Evolutionary conservation across 1,140 invertebrate species (phyloP).

Genomic region (Hetaerina americana): DNA sequence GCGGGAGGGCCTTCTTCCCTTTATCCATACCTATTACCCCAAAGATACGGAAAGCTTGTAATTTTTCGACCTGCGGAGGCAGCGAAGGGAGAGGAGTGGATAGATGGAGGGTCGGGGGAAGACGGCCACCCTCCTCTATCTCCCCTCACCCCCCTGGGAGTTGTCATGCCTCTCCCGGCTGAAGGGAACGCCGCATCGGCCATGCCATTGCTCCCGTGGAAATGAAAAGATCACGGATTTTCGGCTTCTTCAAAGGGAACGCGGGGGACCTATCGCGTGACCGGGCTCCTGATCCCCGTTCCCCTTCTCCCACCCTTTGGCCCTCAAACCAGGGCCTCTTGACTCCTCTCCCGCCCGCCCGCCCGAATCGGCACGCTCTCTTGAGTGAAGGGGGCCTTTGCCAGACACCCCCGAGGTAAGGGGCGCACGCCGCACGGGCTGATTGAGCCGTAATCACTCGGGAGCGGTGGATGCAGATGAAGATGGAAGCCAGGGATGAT

Average conservation of each 20-base stretch:
- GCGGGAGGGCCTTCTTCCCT: no score
- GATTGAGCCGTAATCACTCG: background rate
- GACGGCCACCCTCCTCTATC: no score
- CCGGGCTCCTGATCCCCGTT: background rate
- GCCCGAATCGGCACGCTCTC: no score
- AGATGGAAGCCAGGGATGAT: background rate
- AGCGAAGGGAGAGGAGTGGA: no score
- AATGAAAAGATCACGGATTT: background rate
- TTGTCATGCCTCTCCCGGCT: background rate
- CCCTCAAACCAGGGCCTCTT: background rate
- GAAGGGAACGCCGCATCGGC: background rate
- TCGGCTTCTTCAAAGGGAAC: background rate
- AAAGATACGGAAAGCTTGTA: no score
- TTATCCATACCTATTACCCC: no score
- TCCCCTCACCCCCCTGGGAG: background rate
- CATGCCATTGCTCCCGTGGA: background rate
- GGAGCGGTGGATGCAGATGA: background rate
- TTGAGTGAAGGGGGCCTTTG: no score
- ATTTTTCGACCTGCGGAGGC: no score
- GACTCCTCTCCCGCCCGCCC: no score
- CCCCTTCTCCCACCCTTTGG: background rate
- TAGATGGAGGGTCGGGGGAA: no score
- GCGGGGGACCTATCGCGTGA: background rate
- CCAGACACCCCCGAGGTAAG: background rate
- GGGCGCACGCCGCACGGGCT: background rate